These are phyloP conservation scores for Melanaphis sacchari DNA, from an alignment of 1,140 invertebrate genomes.

Conservation along the genomic window DNA sequence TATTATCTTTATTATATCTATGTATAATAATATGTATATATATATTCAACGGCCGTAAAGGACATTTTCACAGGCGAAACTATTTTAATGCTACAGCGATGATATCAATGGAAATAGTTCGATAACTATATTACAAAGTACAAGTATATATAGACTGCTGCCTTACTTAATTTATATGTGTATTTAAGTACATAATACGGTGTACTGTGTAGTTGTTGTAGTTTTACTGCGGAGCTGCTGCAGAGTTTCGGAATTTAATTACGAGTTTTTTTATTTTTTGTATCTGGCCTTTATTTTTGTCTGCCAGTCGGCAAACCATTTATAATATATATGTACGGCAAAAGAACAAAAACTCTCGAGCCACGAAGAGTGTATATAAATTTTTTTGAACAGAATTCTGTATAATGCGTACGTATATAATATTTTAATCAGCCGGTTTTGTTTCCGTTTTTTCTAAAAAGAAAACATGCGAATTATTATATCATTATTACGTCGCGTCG, in stretches of 20 bases:
- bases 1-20: background rate
- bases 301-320: background rate
- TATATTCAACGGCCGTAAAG: background rate
- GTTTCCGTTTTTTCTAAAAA: slow-evolving; percentile 1
- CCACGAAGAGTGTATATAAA: background rate
- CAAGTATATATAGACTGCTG: background rate
- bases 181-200: background rate
- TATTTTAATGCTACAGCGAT: background rate
- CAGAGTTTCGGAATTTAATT: background rate
- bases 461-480: background rate
- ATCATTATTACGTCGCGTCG: background rate
- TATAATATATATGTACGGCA: background rate
- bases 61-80: background rate
- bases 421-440: slow-evolving; percentile 1
- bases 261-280: background rate
- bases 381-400: background rate
- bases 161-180: background rate
- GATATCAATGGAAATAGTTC: slow-evolving; percentile 13
- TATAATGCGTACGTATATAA: background rate
- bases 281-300: background rate
- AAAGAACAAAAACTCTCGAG: slow-evolving; percentile 2
- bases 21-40: background rate
- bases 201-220: background rate
- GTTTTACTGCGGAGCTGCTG: background rate
- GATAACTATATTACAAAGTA: background rate